Evolutionary conservation across 2,888 invertebrate species (phyloP), one percentile per base, ranked within the genome.

Genomic region (Baccha elongata): DNA sequence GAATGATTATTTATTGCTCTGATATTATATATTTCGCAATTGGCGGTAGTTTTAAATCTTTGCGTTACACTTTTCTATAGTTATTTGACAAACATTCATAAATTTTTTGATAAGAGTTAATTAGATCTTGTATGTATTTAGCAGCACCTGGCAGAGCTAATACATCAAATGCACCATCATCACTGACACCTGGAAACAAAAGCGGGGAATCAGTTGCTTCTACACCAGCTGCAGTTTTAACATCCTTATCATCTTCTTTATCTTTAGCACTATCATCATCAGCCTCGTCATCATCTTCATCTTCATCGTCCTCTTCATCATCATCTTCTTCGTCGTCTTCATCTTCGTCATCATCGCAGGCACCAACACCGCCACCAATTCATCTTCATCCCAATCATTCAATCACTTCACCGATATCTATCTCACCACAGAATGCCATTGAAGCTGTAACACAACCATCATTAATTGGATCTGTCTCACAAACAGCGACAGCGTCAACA

Each of bases 281-380:
- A n/a, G 76, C 83, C 19, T 83, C 83, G 37, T 83, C 71, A 13
- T 71, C 71, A 10, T 71, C 83, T 7, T 83, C 83, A 3, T 75
- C 81, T n/a, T 81, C 81, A 1, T 76, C 81, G 6, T 81, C 81
- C 3, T 81, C 81, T 3, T 76, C 81, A 7, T 81, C 81, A 4
- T 83, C 81, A 6, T 81, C 81, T 15, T 83, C 81, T 1, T 81
- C 80, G 13, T 83, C 81, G 1, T 81, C 80, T 0, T 81, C 81
- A 7, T 81, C 81, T n/a, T 75, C 80, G 4, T 79, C 79, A 13
- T 79, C 79, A 52, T 78, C 78, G 26, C 76, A 76, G 42, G 67
- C 83, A 4, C 62, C 83, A 17, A 78, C 83, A 50, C 83, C 83
- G n/a, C 83, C 83, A 6, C 83, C 83, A 55, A 55, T 68, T 42